Percentiles rank a stretch among this genome's conserved stretches.
These are phyloP conservation scores for Nymphalis io DNA, from an alignment of 1,140 invertebrate genomes.

Conservation along the genomic window DNA sequence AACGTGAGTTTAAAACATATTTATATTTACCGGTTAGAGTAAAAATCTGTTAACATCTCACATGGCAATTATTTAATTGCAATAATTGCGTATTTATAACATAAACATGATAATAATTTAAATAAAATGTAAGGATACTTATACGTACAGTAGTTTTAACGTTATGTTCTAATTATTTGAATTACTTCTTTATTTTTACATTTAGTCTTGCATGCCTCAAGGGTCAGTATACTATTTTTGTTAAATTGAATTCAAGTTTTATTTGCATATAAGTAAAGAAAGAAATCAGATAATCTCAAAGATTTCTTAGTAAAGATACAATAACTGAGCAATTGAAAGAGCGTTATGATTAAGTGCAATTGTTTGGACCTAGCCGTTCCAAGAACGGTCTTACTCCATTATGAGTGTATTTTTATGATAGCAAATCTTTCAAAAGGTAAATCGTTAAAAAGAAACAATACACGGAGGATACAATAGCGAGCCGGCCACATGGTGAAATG, in stretches of 20 bases:
- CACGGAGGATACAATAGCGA: constrained; percentile 60
- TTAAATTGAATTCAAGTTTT: too few relatives aligned
- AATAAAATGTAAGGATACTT: too few relatives aligned
- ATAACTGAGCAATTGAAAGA: constrained; percentile 35
- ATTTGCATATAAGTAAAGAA: neutral
- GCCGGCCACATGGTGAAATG: constrained; percentile 61
- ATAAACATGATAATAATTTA: too few relatives aligned
- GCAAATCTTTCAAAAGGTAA: constrained; percentile 57
- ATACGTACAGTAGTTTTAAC: too few relatives aligned
- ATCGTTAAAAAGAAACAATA: constrained; percentile 69
- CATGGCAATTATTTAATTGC: too few relatives aligned
- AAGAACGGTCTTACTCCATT: constrained; percentile 58
- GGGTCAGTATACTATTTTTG: too few relatives aligned
- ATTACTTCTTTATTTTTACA: too few relatives aligned
- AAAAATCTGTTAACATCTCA: too few relatives aligned
- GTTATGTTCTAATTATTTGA: too few relatives aligned
- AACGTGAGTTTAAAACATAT: neutral
- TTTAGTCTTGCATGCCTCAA: too few relatives aligned
- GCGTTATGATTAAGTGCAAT: constrained; percentile 35
- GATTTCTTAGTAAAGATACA: constrained; percentile 7
- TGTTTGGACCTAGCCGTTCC: constrained; percentile 44
- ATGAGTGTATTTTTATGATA: constrained; percentile 62
- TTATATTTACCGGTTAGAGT: neutral
- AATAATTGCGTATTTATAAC: too few relatives aligned
- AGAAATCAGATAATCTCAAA: constrained; percentile 6